Percentiles rank a stretch among this genome's conserved stretches.
Conservation (phyloP, 2,888 invertebrate genomes). For the Phlogophora meticulosa region DNA sequence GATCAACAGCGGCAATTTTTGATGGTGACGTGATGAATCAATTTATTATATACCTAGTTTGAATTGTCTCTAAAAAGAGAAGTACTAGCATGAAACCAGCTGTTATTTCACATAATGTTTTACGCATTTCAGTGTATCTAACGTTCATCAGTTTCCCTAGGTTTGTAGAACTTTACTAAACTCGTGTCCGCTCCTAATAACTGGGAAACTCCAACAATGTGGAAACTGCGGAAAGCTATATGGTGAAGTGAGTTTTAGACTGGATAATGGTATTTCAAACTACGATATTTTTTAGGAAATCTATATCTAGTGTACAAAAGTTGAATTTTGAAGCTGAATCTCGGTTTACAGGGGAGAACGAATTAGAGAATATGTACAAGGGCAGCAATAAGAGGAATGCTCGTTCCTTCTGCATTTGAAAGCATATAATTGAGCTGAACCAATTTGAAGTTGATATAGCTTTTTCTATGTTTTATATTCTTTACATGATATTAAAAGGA, state of each 20-base stretch:
- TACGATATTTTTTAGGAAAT: background rate
- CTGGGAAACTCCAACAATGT: conserved; percentile 45
- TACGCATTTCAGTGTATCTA: conserved; percentile 36
- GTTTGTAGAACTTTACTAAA: conserved; percentile 31
- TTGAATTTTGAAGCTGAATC: too few relatives aligned
- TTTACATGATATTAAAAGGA: background rate
- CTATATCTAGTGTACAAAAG: background rate
- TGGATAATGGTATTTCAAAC: conserved; percentile 19
- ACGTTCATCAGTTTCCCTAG: conserved; percentile 12
- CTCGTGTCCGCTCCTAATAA: conserved; percentile 24
- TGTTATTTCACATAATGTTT: conserved; percentile 31
- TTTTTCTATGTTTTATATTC: background rate
- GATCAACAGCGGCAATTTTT: too few relatives aligned
- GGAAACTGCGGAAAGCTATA: conserved; percentile 16
- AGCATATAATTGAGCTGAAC: background rate
- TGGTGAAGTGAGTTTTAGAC: conserved; percentile 20
- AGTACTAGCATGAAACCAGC: background rate
- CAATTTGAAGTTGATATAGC: background rate
- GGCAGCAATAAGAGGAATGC: background rate
- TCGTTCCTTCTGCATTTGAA: background rate
- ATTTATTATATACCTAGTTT: too few relatives aligned
- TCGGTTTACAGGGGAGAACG: background rate
- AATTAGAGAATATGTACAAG: background rate
- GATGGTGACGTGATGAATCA: too few relatives aligned
- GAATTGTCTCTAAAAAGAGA: background rate